A percentile compares a stretch with the other conserved stretches of the same genome.
Conservation (phyloP, 2,888 invertebrate species). For the Drosophila neonasuta region DNA sequence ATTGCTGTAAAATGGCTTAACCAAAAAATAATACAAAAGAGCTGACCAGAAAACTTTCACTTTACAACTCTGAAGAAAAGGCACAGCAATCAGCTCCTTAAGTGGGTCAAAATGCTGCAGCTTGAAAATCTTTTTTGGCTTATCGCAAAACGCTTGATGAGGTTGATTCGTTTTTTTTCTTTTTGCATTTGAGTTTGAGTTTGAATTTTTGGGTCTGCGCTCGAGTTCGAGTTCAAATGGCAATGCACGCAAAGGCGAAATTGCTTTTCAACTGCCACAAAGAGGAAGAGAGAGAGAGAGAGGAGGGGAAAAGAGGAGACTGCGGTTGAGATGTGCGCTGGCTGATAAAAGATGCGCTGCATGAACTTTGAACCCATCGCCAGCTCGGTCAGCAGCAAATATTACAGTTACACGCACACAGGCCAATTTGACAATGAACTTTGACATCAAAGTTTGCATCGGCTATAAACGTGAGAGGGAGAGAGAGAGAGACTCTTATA, state of each 20-base stretch:
- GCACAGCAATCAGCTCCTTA: constrained; percentile 38
- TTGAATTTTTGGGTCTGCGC: constrained; percentile 16
- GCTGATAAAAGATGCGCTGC: constrained; percentile 58
- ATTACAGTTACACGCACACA: constrained; percentile 43
- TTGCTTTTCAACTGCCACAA: constrained; percentile 33
- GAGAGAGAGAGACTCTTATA: constrained; percentile 1
- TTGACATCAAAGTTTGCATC: constrained; percentile 26
- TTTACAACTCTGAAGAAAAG: constrained; percentile 24
- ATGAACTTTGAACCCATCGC: constrained; percentile 67
- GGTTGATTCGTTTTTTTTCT: not conserved
- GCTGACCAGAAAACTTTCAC: constrained; percentile 63
- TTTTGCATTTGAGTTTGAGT: constrained; percentile 26
- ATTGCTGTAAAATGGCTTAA: constrained; percentile 51
- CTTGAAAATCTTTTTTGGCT: constrained; percentile 31
- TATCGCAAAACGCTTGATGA: not conserved
- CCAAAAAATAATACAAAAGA: constrained; percentile 15
- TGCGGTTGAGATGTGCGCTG: constrained; percentile 47
- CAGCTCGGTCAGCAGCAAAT: constrained; percentile 42
- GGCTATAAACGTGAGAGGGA: not conserved
- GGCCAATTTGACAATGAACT: constrained; percentile 55
- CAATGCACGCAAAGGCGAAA: constrained; percentile 65
- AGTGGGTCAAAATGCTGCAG: constrained; percentile 61
- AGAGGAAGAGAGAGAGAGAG: constrained; percentile 5
- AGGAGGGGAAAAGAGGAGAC: not conserved
- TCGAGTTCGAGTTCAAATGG: constrained; percentile 69